Evolutionary conservation across 2,113 vertebrate species (phyloP).

Genomic region (Myxocyprinus asiaticus): DNA sequence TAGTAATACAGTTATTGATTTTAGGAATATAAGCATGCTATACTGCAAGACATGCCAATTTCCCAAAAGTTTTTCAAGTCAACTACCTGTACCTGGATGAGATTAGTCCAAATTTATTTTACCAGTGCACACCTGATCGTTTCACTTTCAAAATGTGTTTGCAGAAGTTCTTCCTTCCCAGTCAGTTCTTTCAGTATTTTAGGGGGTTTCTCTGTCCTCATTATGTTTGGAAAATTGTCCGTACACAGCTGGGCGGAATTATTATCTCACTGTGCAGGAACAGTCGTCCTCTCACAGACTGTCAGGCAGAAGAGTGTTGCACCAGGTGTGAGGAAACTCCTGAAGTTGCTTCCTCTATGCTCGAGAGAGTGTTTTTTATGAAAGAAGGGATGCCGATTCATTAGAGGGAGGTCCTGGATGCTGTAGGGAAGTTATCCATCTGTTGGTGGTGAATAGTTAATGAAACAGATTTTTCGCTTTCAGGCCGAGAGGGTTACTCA

Average conservation of each 20-base stretch:
- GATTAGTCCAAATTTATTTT: too few species aligned
- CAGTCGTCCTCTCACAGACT: not conserved
- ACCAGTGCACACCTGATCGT: not conserved
- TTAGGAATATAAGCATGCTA: too few species aligned
- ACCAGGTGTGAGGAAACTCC: constrained; percentile 16
- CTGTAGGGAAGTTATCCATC: not conserved
- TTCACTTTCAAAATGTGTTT: not conserved
- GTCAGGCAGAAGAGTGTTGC: constrained; percentile 12
- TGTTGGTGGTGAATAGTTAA: constrained; percentile 9
- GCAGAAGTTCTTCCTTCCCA: not conserved
- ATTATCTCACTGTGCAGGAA: not conserved
- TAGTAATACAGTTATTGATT: too few species aligned
- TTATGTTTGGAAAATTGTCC: not conserved
- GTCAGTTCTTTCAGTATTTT: not conserved
- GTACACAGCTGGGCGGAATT: not conserved
- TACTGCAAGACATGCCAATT: too few species aligned
- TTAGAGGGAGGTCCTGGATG: constrained; percentile 12
- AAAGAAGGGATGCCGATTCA: constrained; percentile 9
- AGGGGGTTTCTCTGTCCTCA: not conserved
- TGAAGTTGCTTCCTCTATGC: not conserved
- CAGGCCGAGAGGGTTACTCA: not conserved
- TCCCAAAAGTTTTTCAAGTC: too few species aligned
- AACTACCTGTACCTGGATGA: too few species aligned
- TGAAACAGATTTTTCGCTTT: not conserved
- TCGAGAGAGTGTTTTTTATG: not conserved